Conservation (phyloP, 2,113 vertebrate genomes). For the Pantherophis guttatus region DNA sequence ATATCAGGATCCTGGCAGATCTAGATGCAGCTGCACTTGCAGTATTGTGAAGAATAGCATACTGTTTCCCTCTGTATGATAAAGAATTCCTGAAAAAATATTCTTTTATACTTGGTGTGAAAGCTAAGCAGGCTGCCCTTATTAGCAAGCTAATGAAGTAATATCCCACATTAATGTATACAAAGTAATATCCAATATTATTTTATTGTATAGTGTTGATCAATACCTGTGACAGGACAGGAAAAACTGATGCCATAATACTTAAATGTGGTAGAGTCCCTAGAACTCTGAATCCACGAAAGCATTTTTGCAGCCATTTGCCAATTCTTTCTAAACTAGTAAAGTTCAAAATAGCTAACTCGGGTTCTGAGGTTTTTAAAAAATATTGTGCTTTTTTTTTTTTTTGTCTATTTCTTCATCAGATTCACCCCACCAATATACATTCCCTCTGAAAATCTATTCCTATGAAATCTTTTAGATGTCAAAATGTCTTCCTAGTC, state of each 20-base stretch:
- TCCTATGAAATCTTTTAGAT: no score
- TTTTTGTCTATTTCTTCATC: neutral
- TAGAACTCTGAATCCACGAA: neutral
- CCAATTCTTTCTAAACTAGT: neutral
- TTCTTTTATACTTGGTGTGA: neutral
- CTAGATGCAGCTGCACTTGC: neutral
- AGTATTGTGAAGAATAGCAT: neutral
- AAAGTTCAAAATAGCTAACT: neutral
- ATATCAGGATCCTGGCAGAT: neutral
- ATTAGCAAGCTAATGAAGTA: neutral
- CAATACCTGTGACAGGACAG: neutral
- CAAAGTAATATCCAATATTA: neutral
- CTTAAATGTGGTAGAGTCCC: neutral
- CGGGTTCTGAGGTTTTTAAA: neutral
- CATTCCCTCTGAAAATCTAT: no score
- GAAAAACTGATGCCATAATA: neutral
- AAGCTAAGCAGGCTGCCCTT: neutral
- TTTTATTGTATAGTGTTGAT: neutral
- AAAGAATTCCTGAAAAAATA: neutral
- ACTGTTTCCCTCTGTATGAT: neutral
- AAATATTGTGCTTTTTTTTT: neutral
- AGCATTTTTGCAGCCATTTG: neutral
- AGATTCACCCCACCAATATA: no score
- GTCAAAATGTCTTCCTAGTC: no score
- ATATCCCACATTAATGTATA: neutral